Base-by-base conservation (phyloP, 2,888 invertebrate species). In the Dichetophora obliterata region DNA sequence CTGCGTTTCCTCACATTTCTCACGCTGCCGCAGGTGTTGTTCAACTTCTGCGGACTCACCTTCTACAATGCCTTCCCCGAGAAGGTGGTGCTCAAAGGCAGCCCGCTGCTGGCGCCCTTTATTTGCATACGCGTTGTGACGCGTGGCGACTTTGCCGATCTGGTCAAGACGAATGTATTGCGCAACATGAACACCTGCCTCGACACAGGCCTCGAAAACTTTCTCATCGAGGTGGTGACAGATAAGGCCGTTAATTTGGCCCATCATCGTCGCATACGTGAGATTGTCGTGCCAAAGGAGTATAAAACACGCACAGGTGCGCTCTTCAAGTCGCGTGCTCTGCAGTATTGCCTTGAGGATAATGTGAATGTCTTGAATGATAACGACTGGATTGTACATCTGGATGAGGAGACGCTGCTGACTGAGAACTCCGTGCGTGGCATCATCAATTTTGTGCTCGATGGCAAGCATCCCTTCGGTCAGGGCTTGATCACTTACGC, bases 401-500 rank as follows among this genome's bases (percentile, higher is more conserved):
- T 98, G 78, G 98, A 98, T 89, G 98, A 98, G 90, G 98, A 98
- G 89, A 98, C 98, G 0, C 90, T 98, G 74, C 90, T 98, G 37
- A 98, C 98, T 6, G 96, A 96, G 86, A 97, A 98, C 88, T 94
- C 96, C 63, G 93, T 98, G 70, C 91, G 94, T 74, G 97, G 97
- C 11, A 94, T 98, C 84, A 90, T 98, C 57, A 98, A 98, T 88
- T 98, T 98, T 91, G 96, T 97, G 27, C 91, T 95, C 82, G 97
- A 98, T 90, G 98, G 98, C 0, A 96, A 96, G 87, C 95, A 97
- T 90, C 96, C 96, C 79, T 98, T 98, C 90, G 98, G 98, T 0
- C 98, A 98, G 90, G 98, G 98, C 4, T 90, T 98, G 71, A 97
- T 98, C 79, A 98, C 97, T 3, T 98, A 98, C 90, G 98, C 98